Base-by-base conservation (phyloP, 2,113 vertebrate species). In the Tyto alba region DNA sequence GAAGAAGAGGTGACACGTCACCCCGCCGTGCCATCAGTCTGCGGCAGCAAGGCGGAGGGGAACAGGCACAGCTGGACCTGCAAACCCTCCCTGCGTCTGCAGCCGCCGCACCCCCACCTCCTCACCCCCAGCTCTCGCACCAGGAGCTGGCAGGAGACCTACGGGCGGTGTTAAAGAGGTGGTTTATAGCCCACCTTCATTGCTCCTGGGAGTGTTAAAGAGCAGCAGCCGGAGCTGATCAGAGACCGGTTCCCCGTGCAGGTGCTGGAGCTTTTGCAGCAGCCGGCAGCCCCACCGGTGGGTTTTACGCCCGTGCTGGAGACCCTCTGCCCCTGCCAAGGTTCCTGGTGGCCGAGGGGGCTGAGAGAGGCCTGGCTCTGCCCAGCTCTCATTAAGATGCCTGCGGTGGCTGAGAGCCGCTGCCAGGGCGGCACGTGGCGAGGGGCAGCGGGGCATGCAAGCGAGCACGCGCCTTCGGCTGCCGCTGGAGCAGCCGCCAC, bases 301-400 rank as follows among this genome's bases (percentile, higher is more conserved):
- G 25, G 62, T 38, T 79, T 66, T 16, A 36, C 0, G 10, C 29
- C 45, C 36, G 36, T 41, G 34, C 85, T 40, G 45, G 21, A 88
- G 82, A 74, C 63, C 82, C 71, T 68, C 40, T 47, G 63, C 41
- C 26, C 62, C 40, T 1, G 1, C 30, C 57, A 40, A 38, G 89
- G 27, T 69, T 95, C 20, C 77, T 6, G 14, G 57, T 1, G 4
- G 66, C 69, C 2, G 5, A 64, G 73, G 57, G 84, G 84, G 50
- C 78, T 74, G 72, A 40, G 43, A 57, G 59, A 78, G 50, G 38
- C 81, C 9, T 2, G 55, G 84, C 80, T 88, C 75, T 83, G 89
- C 79, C 81, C 72, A 19, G 62, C n/a, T 85, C 76, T 95, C 93
- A 90, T 92, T 93, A 87, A 94, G 67, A 90, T 91, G 93, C 92